A percentile compares a stretch with the other conserved stretches of the same genome.
Conservation (phyloP, 2,113 vertebrate genomes). For the Chloropsis hardwickii region DNA sequence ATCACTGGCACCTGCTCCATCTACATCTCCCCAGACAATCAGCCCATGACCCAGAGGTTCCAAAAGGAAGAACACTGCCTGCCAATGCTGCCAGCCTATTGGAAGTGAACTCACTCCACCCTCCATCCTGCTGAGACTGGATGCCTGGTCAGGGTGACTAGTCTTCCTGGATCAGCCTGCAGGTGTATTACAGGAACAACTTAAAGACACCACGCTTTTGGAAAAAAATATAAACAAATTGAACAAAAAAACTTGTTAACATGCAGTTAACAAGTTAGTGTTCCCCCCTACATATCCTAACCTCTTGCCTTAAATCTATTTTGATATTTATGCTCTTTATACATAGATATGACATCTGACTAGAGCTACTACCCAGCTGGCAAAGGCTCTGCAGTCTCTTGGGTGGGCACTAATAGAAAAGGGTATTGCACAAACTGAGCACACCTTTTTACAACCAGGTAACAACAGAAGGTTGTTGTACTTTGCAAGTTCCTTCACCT, state of each 20-base stretch:
- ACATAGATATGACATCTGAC: background rate
- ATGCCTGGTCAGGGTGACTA: background rate
- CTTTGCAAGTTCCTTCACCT: background rate
- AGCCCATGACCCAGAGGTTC: background rate
- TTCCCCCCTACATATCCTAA: background rate
- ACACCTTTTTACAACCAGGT: background rate
- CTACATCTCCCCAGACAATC: background rate
- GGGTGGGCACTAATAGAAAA: background rate
- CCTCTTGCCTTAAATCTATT: background rate
- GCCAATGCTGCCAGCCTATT: background rate
- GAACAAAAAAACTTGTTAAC: background rate
- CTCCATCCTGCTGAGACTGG: background rate
- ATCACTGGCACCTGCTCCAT: background rate
- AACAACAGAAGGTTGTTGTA: background rate
- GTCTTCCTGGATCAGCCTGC: background rate
- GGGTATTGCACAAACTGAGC: background rate
- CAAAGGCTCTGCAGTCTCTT: background rate
- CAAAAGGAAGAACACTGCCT: background rate
- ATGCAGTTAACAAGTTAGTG: background rate
- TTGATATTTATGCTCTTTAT: background rate
- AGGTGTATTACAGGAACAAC: background rate
- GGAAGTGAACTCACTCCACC: background rate
- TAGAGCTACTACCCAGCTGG: background rate
- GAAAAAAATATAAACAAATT: background rate
- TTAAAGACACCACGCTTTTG: background rate